Evolutionary conservation across 2,888 invertebrate species (phyloP).

Genomic region (Caenorhabditis becei): DNA sequence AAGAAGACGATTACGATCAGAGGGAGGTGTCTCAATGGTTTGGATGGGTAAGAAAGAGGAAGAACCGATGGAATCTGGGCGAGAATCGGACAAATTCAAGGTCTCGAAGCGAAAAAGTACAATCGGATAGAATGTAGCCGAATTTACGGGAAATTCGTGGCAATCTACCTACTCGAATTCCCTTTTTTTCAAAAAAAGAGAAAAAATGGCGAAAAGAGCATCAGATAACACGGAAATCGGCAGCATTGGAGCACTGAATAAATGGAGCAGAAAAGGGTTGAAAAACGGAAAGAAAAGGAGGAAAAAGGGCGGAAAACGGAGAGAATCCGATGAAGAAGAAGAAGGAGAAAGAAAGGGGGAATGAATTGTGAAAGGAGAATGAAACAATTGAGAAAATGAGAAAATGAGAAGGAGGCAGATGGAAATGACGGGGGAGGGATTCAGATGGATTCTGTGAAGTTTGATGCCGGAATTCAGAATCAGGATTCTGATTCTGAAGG

Average conservation of each 20-base stretch:
- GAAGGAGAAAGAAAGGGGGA: neutral
- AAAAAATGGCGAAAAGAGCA: constrained; percentile 23
- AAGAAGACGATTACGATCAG: neutral
- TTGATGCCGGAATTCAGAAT: too few relatives aligned
- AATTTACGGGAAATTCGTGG: constrained; percentile 2
- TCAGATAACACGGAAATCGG: constrained; percentile 55
- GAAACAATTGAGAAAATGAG: constrained; percentile 3
- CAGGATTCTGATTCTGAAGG: too few relatives aligned
- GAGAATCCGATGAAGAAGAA: neutral
- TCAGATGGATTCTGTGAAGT: too few relatives aligned
- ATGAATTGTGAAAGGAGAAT: neutral
- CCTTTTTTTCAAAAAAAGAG: neutral
- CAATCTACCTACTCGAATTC: neutral
- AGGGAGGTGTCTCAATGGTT: too few relatives aligned
- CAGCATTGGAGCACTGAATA: constrained; percentile 5
- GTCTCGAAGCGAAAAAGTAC: neutral
- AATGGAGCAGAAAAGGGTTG: neutral
- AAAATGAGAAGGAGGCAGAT: neutral
- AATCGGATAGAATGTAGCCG: neutral
- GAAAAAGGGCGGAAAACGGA: constrained; percentile 7
- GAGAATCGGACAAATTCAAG: neutral
- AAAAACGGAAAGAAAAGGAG: constrained; percentile 2
- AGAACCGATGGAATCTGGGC: neutral
- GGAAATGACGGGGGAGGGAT: neutral
- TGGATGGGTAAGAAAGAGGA: too few relatives aligned